These are phyloP conservation scores for Hydrozoanthus tunicans DNA, from an alignment of 64 coral and sea anemone genomes.

Conservation along the genomic window DNA sequence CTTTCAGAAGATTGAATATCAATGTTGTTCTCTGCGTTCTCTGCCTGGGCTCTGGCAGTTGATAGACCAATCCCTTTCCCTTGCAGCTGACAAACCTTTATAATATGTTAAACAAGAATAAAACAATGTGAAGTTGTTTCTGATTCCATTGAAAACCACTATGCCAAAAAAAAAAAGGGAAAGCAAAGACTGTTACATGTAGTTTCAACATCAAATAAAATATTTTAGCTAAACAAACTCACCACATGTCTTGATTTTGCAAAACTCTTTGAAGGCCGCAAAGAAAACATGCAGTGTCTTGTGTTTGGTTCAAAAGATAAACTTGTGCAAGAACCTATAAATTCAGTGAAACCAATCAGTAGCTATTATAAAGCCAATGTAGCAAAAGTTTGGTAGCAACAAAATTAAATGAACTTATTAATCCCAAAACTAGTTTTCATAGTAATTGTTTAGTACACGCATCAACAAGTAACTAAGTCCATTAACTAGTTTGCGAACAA, in stretches of 20 bases:
- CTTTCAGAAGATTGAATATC: neutral
- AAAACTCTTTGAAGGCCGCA: conserved; percentile 86
- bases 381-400: too few species aligned
- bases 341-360: neutral
- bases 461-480: too few species aligned
- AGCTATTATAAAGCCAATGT: too few species aligned
- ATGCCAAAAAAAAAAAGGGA: too few species aligned
- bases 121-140: neutral
- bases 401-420: too few species aligned
- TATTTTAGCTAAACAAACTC: conserved; percentile 1
- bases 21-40: conserved; percentile 1
- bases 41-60: conserved; percentile 61
- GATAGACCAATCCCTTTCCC: conserved; percentile 80
- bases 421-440: too few species aligned
- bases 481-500: too few species aligned
- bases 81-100: conserved; percentile 75
- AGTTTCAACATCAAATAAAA: neutral
- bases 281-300: conserved; percentile 84
- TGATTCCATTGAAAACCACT: too few species aligned
- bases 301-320: conserved; percentile 82
- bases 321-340: conserved; percentile 66
- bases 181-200: neutral
- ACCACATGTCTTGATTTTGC: conserved; percentile 94
- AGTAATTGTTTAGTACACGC: too few species aligned
- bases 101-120: neutral